phyloP scores from a whole-genome alignment of 1,140 invertebrate species.

The Macrotrachela quadricornifera region DNA sequence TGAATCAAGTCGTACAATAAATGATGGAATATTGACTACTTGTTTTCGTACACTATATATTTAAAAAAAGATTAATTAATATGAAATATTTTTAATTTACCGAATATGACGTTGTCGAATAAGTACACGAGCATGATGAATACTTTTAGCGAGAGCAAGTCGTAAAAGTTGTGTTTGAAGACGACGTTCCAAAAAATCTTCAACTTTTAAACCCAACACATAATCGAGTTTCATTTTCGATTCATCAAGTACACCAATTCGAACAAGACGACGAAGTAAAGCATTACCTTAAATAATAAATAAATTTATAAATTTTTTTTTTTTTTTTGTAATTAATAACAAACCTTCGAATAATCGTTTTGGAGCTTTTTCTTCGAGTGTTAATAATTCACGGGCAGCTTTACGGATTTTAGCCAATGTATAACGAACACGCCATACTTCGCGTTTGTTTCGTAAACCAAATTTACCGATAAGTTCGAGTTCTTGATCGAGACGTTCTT shows the following conservation, averaged over 20 bases:
- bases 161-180: slow-evolving; percentile 99
- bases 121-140: slow-evolving; percentile 77
- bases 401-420: slow-evolving; percentile 95
- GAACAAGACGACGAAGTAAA: slow-evolving; percentile 50
- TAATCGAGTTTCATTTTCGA: slow-evolving; percentile 99
- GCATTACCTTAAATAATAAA: slow-evolving; percentile 33
- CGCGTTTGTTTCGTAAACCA: slow-evolving; percentile 92
- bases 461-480: slow-evolving; percentile 94
- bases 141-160: slow-evolving; percentile 89
- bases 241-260: slow-evolving; percentile 91
- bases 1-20: slow-evolving; percentile 86
- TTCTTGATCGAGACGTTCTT: slow-evolving; percentile 95
- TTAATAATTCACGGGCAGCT: slow-evolving; percentile 89
- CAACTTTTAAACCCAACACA: slow-evolving; percentile 86
- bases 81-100: slow-evolving; percentile 39
- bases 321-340: too few relatives aligned
- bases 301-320: too few relatives aligned
- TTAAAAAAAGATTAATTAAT: slow-evolving; percentile 1
- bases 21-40: slow-evolving; percentile 96
- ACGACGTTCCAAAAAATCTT: slow-evolving; percentile 97
- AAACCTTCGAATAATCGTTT: slow-evolving; percentile 77
- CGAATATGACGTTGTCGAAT: slow-evolving; percentile 96
- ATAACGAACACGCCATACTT: slow-evolving; percentile 97
- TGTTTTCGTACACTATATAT: slow-evolving; percentile 76
- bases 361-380: slow-evolving; percentile 89